Evolutionary conservation across 2,888 invertebrate genomes (phyloP), one percentile per base, ranked within the genome.

Genomic region (Helobdella robusta): DNA sequence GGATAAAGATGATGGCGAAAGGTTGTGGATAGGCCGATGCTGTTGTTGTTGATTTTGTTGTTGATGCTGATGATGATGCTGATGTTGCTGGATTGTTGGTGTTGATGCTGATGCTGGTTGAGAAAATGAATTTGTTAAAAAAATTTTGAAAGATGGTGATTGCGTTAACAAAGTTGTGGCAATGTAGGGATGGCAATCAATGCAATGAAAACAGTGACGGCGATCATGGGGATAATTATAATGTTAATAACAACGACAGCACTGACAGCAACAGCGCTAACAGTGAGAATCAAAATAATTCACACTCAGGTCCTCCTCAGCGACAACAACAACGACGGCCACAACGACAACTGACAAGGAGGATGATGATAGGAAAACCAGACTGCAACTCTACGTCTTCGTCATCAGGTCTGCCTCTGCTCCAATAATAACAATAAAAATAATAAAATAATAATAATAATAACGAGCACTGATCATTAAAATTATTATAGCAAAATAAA

Each of bases 301-400:
- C 44, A 40, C 44, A 40, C n/a, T 40, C n/a, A 52, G 11, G 8
- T 15, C 52, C 52, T 8, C 52, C 11, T 20, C 52, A 52, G 23
- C 44, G 11, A 40, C 44, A 11, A 40, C 11, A n/a, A 15, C 52
- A n/a, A 8, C 8, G n/a, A 23, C 32, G 30, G 20, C 5, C 1
- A 34, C 59, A 8, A 20, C 59, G 34, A 2, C 20, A 2, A 6
- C 92, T 73, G 95, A 95, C 78, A 86, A 90, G 69, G 88, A 95
- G 78, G 95, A 98, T 81, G 95, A 95, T 77, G 94, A 95, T 75
- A 86, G 94, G 70, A 95, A 95, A 79, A 85, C 88, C 68, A 86
- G 92, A 68, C 86, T 98, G 67, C 98, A 98, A 79, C 83, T 98
- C 48, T 98, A 98, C 82, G 97, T 99, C 71, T 98, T 98, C 80